A percentile compares a stretch with the other conserved stretches of the same genome.
These are phyloP conservation scores for Morpho deidamia DNA, from an alignment of 2,888 invertebrate species.

Conservation along the genomic window DNA sequence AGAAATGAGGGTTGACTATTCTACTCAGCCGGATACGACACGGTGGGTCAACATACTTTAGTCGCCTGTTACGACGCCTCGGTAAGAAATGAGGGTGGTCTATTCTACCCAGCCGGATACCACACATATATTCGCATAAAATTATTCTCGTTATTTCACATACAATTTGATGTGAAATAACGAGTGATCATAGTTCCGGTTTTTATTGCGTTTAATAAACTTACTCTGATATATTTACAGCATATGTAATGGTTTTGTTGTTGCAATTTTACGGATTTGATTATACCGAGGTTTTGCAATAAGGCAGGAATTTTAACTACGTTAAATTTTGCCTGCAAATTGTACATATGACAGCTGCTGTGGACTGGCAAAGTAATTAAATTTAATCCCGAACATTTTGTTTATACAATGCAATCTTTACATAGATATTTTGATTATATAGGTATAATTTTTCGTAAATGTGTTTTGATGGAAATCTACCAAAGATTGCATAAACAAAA, in stretches of 20 bases:
- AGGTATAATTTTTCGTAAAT: too few species aligned
- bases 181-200: not conserved
- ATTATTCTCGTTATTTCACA: conserved; percentile 42
- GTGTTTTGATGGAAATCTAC: too few species aligned
- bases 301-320: conserved; percentile 3
- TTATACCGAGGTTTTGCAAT: conserved; percentile 7
- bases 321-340: conserved; percentile 7
- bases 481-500: too few species aligned
- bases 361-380: conserved; percentile 6
- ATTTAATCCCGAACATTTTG: not conserved
- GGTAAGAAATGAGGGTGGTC: too few species aligned
- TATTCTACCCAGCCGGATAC: too few species aligned
- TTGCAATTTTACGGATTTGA: conserved; percentile 9
- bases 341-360: not conserved
- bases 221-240: conserved; percentile 13
- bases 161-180: too few species aligned
- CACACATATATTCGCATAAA: conserved; percentile 48
- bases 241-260: conserved; percentile 3
- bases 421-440: too few species aligned
- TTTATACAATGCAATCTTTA: not conserved
- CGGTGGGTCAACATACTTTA: too few species aligned
- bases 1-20: too few species aligned
- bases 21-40: too few species aligned
- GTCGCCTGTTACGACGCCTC: too few species aligned
- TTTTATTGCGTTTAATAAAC: conserved; percentile 14